Evolutionary conservation across 2,888 invertebrate species (phyloP).

Genomic region (Trypoxylon attenuatum): DNA sequence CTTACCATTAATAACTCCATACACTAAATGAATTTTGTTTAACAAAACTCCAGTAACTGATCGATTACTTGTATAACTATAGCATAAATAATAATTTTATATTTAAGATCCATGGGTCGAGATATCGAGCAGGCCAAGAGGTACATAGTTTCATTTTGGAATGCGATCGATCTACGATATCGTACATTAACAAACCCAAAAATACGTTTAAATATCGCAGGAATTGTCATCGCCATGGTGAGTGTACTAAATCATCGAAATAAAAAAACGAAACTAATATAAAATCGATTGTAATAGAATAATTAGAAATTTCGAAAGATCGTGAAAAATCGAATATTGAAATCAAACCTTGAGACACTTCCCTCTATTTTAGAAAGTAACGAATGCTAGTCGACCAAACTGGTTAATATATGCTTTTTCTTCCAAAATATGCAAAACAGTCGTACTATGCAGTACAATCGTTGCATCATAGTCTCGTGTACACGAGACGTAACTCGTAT

Average conservation of each 20-base stretch:
- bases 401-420: too few species aligned
- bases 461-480: not conserved
- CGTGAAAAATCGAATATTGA: too few species aligned
- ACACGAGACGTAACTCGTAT: not conserved
- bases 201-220: slow-evolving; percentile 64
- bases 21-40: not conserved
- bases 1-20: not conserved
- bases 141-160: slow-evolving; percentile 65
- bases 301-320: too few species aligned
- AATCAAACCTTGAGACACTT: too few species aligned
- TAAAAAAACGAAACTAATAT: too few species aligned
- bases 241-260: too few species aligned
- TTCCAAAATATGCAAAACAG: not conserved
- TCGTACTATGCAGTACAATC: not conserved
- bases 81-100: not conserved
- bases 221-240: slow-evolving; percentile 57
- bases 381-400: too few species aligned
- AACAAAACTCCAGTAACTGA: not conserved
- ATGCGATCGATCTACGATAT: slow-evolving; percentile 67
- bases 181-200: slow-evolving; percentile 56
- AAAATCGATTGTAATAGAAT: too few species aligned
- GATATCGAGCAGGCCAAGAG: slow-evolving; percentile 46
- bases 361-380: too few species aligned
- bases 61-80: too few species aligned
- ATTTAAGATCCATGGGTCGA: slow-evolving; percentile 46